phyloP scores from a whole-genome alignment of 2,888 invertebrate species.

The Lithophane semibrunnea region DNA sequence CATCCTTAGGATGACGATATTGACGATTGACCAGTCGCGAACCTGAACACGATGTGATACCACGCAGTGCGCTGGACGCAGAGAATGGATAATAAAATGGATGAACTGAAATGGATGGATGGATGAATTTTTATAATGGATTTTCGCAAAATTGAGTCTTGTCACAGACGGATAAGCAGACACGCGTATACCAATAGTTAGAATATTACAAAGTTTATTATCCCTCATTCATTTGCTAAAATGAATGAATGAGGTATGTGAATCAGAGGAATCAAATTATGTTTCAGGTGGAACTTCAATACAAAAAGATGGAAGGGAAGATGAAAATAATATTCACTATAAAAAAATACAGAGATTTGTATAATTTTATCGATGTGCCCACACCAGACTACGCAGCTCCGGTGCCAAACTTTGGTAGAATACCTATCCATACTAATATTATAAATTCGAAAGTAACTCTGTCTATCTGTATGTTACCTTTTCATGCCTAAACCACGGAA shows the following conservation, averaged over 20 bases:
- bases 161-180: not conserved
- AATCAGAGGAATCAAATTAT: not conserved
- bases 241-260: not conserved
- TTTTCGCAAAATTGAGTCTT: not conserved
- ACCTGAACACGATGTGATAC: too few species aligned
- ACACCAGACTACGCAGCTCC: slow-evolving; percentile 81
- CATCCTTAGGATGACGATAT: too few species aligned
- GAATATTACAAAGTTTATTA: not conserved
- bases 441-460: too few species aligned
- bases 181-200: not conserved
- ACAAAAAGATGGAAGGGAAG: slow-evolving; percentile 91
- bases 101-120: too few species aligned
- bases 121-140: too few species aligned
- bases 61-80: too few species aligned
- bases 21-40: too few species aligned
- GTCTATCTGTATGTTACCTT: too few species aligned
- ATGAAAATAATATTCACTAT: slow-evolving; percentile 91
- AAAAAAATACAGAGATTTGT: slow-evolving; percentile 82
- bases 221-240: not conserved
- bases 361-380: slow-evolving; percentile 87
- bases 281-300: slow-evolving; percentile 84
- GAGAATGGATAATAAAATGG: too few species aligned
- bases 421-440: too few species aligned
- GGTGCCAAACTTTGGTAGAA: slow-evolving; percentile 82
- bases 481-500: too few species aligned